Evolutionary conservation across 2,797 vertebrate genomes (phyloP).

Genomic region (Periparus ater): DNA sequence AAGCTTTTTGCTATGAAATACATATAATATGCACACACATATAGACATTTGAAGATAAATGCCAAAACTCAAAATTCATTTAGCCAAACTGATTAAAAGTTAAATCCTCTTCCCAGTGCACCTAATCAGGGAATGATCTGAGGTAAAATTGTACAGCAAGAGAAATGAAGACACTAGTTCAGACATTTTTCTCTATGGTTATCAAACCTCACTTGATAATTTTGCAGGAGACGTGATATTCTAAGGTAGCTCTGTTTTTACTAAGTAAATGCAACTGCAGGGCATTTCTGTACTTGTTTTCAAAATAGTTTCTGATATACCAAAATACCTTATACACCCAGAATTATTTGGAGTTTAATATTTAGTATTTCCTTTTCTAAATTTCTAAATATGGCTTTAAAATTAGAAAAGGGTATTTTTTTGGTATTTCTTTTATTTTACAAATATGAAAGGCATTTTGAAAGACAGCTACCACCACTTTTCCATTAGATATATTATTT

Average conservation of each 20-base stretch:
- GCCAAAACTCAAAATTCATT: neutral
- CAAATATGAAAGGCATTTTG: neutral
- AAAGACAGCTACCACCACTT: neutral
- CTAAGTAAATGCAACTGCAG: neutral
- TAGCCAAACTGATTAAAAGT: neutral
- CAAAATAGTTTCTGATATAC: neutral
- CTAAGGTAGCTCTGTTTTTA: neutral
- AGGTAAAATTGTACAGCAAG: neutral
- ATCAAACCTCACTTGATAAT: neutral
- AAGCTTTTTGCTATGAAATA: neutral
- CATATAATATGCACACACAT: neutral
- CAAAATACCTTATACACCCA: neutral
- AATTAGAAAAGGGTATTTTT: neutral
- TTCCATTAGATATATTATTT: neutral
- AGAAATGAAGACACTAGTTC: neutral
- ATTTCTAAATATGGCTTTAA: neutral
- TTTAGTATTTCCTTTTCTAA: neutral
- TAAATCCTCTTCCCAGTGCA: neutral
- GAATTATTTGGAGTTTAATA: neutral
- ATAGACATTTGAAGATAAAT: neutral
- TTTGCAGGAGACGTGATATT: neutral
- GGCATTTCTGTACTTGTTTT: neutral
- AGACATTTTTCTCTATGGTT: neutral
- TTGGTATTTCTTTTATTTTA: neutral
- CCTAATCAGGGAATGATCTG: neutral